Base-by-base conservation (phyloP, 2,888 invertebrate species). In the Drosophila multiciliata region DNA sequence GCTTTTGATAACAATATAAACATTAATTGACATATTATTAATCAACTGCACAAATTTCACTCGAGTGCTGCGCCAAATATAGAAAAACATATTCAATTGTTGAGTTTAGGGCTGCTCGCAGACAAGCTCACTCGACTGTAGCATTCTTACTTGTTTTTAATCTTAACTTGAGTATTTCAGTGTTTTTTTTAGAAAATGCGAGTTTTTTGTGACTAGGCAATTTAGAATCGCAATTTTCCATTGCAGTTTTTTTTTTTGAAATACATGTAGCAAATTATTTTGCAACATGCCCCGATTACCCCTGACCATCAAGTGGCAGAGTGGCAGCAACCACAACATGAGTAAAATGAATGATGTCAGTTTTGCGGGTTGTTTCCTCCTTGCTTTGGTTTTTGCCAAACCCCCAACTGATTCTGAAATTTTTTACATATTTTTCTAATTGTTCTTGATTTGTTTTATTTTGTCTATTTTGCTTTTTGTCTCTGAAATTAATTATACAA, bases 301-400 rank as follows among this genome's bases (percentile, higher is more conserved):
- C 15, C 64, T 33, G n/a, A 35, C 8, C 50, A 67, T 7, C n/a
- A 12, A 12, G 4, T 48, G 45, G 20, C 17, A 26, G 49, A 9
- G 29, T 29, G 26, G 5, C 55, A 38, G 17, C 36, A 63, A 40
- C 66, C 74, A 59, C 67, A 83, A 72, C 54, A 71, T 75, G 67
- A 78, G 74, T 20, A 62, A 75, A 82, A 82, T 78, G 50, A 78
- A 84, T 75, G 78, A 55, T 84, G 78, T 72, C 78, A 72, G 52
- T 42, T 66, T 29, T 52, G 48, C 29, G 45, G 42, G 52, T n/a
- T 29, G 33, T 53, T 59, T 38, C 45, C 66, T 20, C 52, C 38
- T 33, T 66, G 45, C 29, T 38, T 33, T 5, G 12, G 23, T 20
- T 12, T 3, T 20, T 45, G 20, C 20, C 20, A 12, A 15, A 52